Conservation (phyloP, 2,797 vertebrate species). For the Falco cherrug region DNA sequence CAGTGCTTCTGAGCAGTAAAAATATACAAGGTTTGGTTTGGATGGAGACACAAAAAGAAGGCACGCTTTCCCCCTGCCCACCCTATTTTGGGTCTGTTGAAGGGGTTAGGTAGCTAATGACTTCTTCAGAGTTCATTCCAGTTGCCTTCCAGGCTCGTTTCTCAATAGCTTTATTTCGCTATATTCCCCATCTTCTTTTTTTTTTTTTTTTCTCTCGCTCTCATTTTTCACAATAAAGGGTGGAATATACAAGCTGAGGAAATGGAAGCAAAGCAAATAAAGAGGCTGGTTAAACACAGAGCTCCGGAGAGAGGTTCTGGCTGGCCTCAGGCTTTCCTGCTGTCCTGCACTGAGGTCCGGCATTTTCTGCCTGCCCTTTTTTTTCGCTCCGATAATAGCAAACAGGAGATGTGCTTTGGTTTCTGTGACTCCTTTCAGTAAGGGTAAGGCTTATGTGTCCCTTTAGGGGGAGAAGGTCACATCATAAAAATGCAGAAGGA, state of each 20-base stretch:
- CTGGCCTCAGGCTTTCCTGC: neutral
- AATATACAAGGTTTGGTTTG: neutral
- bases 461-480: neutral
- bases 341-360: neutral
- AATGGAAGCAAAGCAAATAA: slow-evolving; percentile 16
- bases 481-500: neutral
- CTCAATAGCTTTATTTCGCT: neutral
- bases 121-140: neutral
- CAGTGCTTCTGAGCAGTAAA: neutral
- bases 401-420: neutral
- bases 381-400: neutral
- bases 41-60: neutral
- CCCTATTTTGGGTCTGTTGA: neutral
- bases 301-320: neutral
- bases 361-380: neutral
- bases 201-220: neutral
- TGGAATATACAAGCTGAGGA: neutral
- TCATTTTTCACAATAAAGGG: neutral
- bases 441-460: neutral
- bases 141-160: neutral
- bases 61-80: rapidly evolving
- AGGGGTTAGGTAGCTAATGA: neutral
- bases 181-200: neutral
- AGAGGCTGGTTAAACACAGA: neutral
- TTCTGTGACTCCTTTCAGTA: neutral